Conservation (phyloP, 2,888 invertebrate genomes). For the Apomyelois bistriatella region DNA sequence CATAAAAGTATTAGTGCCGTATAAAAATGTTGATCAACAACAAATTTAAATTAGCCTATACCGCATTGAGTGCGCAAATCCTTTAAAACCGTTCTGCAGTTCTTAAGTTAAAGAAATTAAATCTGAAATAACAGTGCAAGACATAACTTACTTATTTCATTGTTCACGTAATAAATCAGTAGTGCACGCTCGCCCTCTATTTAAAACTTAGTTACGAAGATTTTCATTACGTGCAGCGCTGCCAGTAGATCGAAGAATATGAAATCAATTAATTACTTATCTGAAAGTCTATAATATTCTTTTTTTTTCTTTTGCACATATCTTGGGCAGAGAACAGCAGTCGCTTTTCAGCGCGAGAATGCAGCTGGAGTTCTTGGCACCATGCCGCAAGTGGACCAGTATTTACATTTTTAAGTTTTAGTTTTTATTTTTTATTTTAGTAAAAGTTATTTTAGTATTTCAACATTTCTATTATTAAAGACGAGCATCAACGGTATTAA, state of each 20-base stretch:
- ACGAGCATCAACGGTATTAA: slow-evolving; percentile 42
- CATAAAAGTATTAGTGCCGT: too few relatives aligned
- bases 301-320: too few relatives aligned
- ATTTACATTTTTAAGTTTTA: too few relatives aligned
- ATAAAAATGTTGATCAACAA: too few relatives aligned
- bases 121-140: not conserved
- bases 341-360: too few relatives aligned
- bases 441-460: slow-evolving; percentile 7
- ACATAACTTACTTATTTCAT: slow-evolving; percentile 1
- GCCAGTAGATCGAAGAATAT: slow-evolving; percentile 28
- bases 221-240: slow-evolving; percentile 5
- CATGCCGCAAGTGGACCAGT: too few relatives aligned
- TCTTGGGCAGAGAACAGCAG: too few relatives aligned
- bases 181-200: not conserved
- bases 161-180: slow-evolving; percentile 4
- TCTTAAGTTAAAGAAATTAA: not conserved
- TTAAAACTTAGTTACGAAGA: slow-evolving; percentile 2
- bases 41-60: too few relatives aligned
- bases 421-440: too few relatives aligned
- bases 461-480: slow-evolving; percentile 62
- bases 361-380: too few relatives aligned
- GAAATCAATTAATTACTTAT: slow-evolving; percentile 36
- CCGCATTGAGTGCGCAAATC: too few relatives aligned
- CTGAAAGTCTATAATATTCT: too few relatives aligned
- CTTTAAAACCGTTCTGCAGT: not conserved